Evolutionary conservation across 2,797 vertebrate genomes (phyloP).

Genomic region (Microhierax caerulescens): DNA sequence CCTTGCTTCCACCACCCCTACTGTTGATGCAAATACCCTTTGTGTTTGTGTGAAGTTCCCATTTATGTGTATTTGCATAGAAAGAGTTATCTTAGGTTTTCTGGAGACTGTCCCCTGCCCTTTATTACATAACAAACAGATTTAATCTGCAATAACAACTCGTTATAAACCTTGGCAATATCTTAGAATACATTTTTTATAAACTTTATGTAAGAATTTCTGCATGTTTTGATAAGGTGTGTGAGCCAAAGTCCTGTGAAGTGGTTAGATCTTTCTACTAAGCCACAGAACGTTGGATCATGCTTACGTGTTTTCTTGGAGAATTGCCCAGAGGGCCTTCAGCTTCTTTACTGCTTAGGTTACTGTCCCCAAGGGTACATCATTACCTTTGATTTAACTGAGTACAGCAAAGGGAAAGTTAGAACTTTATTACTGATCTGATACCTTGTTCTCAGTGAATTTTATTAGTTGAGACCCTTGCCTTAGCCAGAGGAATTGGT

Average conservation of each 20-base stretch:
- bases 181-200: neutral
- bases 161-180: neutral
- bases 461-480: neutral
- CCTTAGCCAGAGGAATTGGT: neutral
- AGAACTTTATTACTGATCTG: neutral
- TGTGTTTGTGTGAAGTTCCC: neutral
- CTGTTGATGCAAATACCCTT: neutral
- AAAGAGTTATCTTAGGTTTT: neutral
- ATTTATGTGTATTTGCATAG: neutral
- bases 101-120: neutral
- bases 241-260: constrained; percentile 3
- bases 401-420: neutral
- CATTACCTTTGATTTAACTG: neutral
- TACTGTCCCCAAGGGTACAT: neutral
- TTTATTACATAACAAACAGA: neutral
- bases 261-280: neutral
- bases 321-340: neutral
- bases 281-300: neutral
- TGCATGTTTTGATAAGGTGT: neutral
- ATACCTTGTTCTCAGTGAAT: neutral
- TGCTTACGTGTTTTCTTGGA: neutral
- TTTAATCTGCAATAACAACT: neutral
- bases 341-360: neutral
- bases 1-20: neutral
- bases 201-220: neutral